Conservation (phyloP, 1,140 invertebrate genomes). For the Drosophila tani region DNA sequence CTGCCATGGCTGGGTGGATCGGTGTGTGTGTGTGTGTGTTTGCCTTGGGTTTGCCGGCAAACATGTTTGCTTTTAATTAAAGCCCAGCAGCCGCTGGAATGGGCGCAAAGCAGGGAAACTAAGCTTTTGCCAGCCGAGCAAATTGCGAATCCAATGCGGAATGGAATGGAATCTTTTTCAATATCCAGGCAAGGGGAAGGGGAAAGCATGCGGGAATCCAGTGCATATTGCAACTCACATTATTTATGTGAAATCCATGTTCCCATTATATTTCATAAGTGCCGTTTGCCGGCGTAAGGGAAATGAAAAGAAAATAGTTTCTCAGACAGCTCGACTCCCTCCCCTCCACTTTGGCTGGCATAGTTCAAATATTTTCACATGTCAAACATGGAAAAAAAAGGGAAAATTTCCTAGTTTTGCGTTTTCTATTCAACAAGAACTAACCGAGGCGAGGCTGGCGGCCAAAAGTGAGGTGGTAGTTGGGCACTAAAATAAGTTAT, state of each 20-base stretch:
- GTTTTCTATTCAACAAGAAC: conserved; percentile 29
- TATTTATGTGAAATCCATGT: conserved; percentile 50
- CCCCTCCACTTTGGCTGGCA: conserved; percentile 4
- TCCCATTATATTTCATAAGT: conserved; percentile 64
- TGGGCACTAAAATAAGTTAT: conserved; percentile 63
- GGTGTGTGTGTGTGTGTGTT: conserved; percentile 9
- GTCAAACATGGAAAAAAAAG: conserved; percentile 48
- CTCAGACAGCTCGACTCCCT: conserved; percentile 44
- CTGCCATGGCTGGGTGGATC: neutral
- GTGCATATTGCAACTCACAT: conserved; percentile 29
- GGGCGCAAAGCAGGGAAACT: conserved; percentile 2
- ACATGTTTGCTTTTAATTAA: conserved; percentile 80
- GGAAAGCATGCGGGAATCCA: neutral
- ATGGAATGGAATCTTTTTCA: conserved; percentile 46
- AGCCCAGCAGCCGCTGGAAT: conserved; percentile 27
- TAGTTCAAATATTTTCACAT: conserved; percentile 70
- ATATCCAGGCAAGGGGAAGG: conserved; percentile 2
- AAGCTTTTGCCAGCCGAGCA: conserved; percentile 31
- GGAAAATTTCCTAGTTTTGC: conserved; percentile 34
- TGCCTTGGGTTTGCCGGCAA: conserved; percentile 63
- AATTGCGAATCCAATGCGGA: conserved; percentile 29
- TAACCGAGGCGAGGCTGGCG: conserved; percentile 18
- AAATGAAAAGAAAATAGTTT: conserved; percentile 80
- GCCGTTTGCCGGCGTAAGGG: conserved; percentile 16
- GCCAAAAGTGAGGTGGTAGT: conserved; percentile 21